A percentile compares a stretch with the other conserved stretches of the same genome.
Evolutionary conservation across 2,113 vertebrate genomes (phyloP).

Genomic region (Microtus montanus): DNA sequence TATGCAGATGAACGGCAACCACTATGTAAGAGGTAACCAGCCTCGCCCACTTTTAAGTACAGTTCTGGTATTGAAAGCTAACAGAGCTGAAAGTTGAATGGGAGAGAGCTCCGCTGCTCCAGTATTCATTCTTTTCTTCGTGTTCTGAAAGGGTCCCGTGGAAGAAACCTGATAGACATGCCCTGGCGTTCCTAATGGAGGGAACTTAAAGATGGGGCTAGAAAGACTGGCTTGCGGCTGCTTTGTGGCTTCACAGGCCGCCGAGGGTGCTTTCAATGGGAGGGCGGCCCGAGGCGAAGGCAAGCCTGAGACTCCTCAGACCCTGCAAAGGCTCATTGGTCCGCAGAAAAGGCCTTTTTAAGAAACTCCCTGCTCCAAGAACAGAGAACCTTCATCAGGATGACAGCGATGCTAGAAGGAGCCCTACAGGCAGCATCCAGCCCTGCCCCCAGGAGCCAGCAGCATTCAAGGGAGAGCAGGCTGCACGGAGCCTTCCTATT

Average conservation of each 20-base stretch:
- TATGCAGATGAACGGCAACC: constrained; percentile 84
- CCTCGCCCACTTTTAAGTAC: constrained; percentile 85
- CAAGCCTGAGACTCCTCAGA: constrained; percentile 76
- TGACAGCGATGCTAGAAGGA: constrained; percentile 17
- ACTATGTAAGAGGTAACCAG: constrained; percentile 85
- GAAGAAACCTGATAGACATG: constrained; percentile 84
- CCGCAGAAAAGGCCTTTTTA: constrained; percentile 74
- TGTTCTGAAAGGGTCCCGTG: constrained; percentile 83
- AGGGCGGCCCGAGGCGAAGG: constrained; percentile 65
- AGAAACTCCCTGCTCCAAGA: constrained; percentile 72
- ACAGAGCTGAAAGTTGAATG: constrained; percentile 88
- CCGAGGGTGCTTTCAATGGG: constrained; percentile 80
- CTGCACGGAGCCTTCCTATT: not conserved
- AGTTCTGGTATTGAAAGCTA: constrained; percentile 87
- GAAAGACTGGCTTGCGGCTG: constrained; percentile 77
- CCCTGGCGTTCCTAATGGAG: constrained; percentile 78
- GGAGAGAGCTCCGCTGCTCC: constrained; percentile 81
- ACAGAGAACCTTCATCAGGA: constrained; percentile 58
- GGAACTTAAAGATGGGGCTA: constrained; percentile 83
- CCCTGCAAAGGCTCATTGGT: constrained; percentile 73
- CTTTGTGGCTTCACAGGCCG: constrained; percentile 77
- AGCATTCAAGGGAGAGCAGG: not conserved
- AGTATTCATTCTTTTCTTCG: constrained; percentile 84
- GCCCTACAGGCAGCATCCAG: not conserved
- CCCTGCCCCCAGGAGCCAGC: not conserved